Evolutionary conservation across 2,888 invertebrate genomes (phyloP), one percentile per base, ranked within the genome.

Genomic region (Dione vanillae): DNA sequence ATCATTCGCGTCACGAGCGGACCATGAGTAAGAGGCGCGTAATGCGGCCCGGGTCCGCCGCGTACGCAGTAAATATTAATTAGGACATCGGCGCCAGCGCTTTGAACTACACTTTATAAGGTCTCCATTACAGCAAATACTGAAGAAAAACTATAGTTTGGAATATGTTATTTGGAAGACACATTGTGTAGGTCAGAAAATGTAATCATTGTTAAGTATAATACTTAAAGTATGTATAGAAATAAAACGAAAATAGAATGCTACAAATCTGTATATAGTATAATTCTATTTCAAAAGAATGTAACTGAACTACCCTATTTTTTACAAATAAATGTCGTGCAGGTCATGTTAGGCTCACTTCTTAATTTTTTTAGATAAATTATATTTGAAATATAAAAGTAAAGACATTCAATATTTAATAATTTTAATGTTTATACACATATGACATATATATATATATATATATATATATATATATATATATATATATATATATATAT

Each of bases 31-130:
- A 78, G 76, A 73, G 79, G 78, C 78, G 75, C 77, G 80, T 78
- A 79, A 80, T 82, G 79, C 81, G 79, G 72, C 62, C 76, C 73
- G 71, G 75, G 73, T 74, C 75, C 78, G 78, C 75, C 75, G 79
- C 76, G 74, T 80, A 80, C 79, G 80, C 78, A 78, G 78, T 82
- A 79, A 81, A 86, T 84, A 84, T 82, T 84, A 85, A 86, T 84
- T 79, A 79, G 72, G 74, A 74, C 73, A 74, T 72, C 75, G 79
- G 81, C 78, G 78, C 78, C 77, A 74, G 56, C 70, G 68, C 76
- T 74, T 76, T 73, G 68, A 73, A 71, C 66, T 43, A 67, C 64
- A 68, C 47, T 47, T 40, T 49, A 37, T 64, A 61, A 54, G 62
- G 40, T 67, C 67, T 65, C 62, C 62, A 56, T 52, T 65, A 65